Percentiles rank a stretch among this genome's conserved stretches.
Evolutionary conservation across 2,113 vertebrate genomes (phyloP).

Genomic region (Coturnix japonica): DNA sequence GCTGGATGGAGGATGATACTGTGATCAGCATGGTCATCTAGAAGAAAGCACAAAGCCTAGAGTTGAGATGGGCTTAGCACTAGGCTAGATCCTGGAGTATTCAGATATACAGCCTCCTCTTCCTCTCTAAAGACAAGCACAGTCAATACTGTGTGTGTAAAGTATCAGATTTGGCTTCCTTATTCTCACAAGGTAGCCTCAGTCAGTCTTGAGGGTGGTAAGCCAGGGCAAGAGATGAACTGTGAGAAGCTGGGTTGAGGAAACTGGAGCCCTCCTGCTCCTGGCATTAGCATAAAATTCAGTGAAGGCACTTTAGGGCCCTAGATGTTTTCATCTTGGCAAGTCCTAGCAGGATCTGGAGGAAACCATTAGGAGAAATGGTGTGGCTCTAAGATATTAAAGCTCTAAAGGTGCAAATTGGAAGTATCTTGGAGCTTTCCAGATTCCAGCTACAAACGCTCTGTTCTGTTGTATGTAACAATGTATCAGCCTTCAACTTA

Average conservation of each 20-base stretch:
- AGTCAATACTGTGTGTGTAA: background rate
- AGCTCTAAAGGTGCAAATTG: background rate
- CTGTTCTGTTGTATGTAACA: background rate
- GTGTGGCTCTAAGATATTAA: background rate
- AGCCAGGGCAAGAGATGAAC: background rate
- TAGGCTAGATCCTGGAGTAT: background rate
- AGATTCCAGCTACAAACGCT: background rate
- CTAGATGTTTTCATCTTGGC: background rate
- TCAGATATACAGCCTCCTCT: background rate
- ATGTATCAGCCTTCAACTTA: background rate
- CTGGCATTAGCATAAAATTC: background rate
- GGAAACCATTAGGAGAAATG: background rate
- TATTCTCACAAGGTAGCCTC: background rate
- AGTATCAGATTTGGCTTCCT: background rate
- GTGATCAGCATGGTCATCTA: constrained; percentile 86
- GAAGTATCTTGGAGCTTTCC: constrained; percentile 9
- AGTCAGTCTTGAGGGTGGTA: background rate
- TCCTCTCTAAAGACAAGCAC: background rate
- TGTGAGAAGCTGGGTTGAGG: background rate
- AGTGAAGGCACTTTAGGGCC: background rate
- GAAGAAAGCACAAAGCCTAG: constrained; percentile 22
- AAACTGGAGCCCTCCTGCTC: background rate
- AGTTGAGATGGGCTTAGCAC: background rate
- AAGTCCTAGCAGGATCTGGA: background rate
- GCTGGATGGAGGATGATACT: constrained; percentile 42